Percentiles rank a stretch among this genome's conserved stretches.
Evolutionary conservation across 2,888 invertebrate species (phyloP).

Genomic region (Leptinotarsa juncta): DNA sequence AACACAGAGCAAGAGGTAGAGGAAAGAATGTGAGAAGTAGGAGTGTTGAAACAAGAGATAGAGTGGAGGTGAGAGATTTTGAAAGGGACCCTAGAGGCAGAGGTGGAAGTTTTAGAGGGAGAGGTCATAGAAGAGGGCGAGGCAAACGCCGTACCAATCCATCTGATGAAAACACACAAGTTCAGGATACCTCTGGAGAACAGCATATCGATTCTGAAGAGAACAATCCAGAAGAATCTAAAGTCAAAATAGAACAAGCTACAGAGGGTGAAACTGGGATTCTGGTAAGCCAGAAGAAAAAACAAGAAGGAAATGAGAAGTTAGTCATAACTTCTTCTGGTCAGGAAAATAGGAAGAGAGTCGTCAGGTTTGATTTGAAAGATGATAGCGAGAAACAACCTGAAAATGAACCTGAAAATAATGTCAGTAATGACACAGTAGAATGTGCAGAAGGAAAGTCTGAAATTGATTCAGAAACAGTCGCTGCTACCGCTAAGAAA

Average conservation of each 20-base stretch:
- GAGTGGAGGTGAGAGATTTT: slow-evolving; percentile 20
- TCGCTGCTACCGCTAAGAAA: background rate
- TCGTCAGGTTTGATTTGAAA: slow-evolving; percentile 36
- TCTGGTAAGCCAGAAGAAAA: background rate
- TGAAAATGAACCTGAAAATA: background rate
- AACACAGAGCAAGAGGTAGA: slow-evolving; percentile 12
- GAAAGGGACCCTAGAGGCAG: slow-evolving; percentile 26
- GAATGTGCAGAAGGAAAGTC: background rate
- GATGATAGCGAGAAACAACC: slow-evolving; percentile 7
- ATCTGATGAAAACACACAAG: slow-evolving; percentile 15
- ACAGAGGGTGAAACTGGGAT: slow-evolving; percentile 11
- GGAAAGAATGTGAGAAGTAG: slow-evolving; percentile 26
- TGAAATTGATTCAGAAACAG: background rate
- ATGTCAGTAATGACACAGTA: background rate
- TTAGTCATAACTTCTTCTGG: slow-evolving; percentile 39
- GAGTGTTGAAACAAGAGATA: slow-evolving; percentile 31
- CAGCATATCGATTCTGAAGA: slow-evolving; percentile 8
- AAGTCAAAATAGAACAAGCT: slow-evolving; percentile 20
- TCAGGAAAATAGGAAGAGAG: slow-evolving; percentile 35
- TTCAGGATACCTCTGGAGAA: slow-evolving; percentile 14
- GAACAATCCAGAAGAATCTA: slow-evolving; percentile 1
- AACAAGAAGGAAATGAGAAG: slow-evolving; percentile 31
- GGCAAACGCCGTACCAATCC: slow-evolving; percentile 22
- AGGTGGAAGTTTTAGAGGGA: slow-evolving; percentile 24
- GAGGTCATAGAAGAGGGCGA: slow-evolving; percentile 24